Conservation (phyloP, 1,140 invertebrate genomes). For the Patella vulgata region DNA sequence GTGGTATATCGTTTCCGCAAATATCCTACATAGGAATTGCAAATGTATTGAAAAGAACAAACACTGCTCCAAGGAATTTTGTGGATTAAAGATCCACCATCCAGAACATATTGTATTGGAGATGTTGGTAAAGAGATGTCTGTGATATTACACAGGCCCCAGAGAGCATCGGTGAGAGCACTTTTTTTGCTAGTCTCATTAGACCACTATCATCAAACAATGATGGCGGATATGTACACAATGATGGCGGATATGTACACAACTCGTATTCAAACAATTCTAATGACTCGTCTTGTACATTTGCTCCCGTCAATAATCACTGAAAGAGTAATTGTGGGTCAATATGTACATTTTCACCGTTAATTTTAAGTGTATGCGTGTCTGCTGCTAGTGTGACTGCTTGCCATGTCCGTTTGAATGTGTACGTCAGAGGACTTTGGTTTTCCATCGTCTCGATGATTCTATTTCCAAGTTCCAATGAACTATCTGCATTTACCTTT, state of each 20-base stretch:
- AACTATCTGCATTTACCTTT: conserved; percentile 23
- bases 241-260: too few relatives aligned
- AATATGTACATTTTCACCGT: conserved; percentile 11
- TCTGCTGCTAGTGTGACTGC: conserved; percentile 21
- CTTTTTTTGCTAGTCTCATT: conserved; percentile 23
- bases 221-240: conserved; percentile 21
- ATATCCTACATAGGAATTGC: conserved; percentile 17
- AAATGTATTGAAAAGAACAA: conserved; percentile 9
- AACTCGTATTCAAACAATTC: conserved; percentile 32
- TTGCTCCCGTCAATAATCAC: conserved; percentile 16
- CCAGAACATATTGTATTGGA: conserved; percentile 22
- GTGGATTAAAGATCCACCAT: conserved; percentile 31
- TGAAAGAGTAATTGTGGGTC: conserved; percentile 42
- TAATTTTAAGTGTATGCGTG: conserved; percentile 8
- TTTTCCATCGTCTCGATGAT: conserved; percentile 28
- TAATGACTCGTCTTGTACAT: neutral
- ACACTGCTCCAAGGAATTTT: conserved; percentile 11
- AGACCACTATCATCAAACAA: conserved; percentile 34
- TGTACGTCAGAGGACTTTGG: conserved; percentile 11
- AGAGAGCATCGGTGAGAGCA: conserved; percentile 30
- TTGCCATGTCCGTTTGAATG: conserved; percentile 25
- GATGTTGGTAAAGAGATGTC: neutral
- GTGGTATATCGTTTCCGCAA: too few relatives aligned
- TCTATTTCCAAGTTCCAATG: conserved; percentile 19
- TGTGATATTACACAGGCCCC: conserved; percentile 5